Conservation (phyloP, 2,113 vertebrate genomes). For the Mormyrus iriodes region DNA sequence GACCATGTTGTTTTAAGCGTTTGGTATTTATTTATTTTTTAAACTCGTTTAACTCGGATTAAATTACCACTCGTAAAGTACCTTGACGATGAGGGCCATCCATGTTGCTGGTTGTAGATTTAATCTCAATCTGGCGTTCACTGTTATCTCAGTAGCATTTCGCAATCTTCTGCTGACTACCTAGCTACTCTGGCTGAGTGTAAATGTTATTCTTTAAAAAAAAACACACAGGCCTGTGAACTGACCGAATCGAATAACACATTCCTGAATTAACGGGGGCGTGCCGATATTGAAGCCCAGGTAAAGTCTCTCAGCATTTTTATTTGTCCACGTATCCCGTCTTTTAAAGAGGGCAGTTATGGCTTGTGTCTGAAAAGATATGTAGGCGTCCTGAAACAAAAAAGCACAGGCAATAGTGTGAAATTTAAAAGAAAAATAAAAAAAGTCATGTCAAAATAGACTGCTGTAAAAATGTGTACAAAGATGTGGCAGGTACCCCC, state of each 20-base stretch:
- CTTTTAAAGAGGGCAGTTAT: not conserved
- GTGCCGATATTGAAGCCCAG: not conserved
- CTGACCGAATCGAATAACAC: not conserved
- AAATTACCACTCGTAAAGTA: constrained; percentile 44
- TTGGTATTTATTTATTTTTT: not conserved
- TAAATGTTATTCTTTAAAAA: not conserved
- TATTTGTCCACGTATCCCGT: not conserved
- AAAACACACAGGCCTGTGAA: not conserved
- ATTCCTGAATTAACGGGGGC: not conserved
- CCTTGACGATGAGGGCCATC: constrained; percentile 35
- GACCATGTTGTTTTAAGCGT: constrained; percentile 50
- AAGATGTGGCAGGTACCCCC: not conserved
- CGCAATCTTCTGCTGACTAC: not conserved
- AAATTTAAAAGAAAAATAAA: not conserved
- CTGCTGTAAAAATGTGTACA: not conserved
- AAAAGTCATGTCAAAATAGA: not conserved
- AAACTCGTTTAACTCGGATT: constrained; percentile 52
- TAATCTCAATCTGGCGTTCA: constrained; percentile 22
- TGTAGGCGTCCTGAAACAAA: not conserved
- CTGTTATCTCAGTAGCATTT: not conserved
- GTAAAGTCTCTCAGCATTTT: not conserved
- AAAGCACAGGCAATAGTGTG: not conserved
- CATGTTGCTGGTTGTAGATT: constrained; percentile 27
- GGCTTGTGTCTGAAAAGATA: not conserved
- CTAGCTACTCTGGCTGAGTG: not conserved